Conservation (phyloP, 35 echinoderm and acorn worm species). For the Diadema setosum region DNA sequence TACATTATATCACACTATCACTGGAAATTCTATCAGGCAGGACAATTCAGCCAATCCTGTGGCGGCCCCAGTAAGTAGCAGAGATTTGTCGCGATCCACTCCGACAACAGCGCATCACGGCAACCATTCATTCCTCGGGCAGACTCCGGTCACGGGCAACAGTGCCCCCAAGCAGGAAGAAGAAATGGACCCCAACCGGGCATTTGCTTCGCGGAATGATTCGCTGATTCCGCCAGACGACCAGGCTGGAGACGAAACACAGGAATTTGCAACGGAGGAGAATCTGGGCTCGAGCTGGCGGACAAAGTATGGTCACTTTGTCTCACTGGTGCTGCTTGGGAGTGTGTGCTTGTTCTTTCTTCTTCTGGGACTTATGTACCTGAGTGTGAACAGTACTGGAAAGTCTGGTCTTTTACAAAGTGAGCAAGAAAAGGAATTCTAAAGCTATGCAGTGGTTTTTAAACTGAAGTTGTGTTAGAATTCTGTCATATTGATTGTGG, state of each 20-base stretch:
- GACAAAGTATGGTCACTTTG: conserved; percentile 44
- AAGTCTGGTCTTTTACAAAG: not conserved
- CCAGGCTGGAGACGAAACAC: not conserved
- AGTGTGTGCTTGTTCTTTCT: conserved; percentile 67
- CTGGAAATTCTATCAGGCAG: not conserved
- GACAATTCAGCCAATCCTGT: not conserved
- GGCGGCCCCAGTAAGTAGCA: not conserved
- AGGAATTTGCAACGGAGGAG: conserved; percentile 62
- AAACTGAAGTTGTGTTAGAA: too few species aligned
- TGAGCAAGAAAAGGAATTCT: not conserved
- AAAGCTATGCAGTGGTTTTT: too few species aligned
- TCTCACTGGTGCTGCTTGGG: conserved; percentile 51
- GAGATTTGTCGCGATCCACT: not conserved
- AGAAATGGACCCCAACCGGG: not conserved
- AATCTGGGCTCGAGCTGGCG: conserved; percentile 42
- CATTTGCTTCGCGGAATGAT: not conserved
- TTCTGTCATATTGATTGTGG: too few species aligned
- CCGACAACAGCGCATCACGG: not conserved
- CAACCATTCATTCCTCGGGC: not conserved
- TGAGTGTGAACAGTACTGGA: conserved; percentile 37
- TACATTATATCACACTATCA: not conserved
- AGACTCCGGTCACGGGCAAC: not conserved
- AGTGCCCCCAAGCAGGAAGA: not conserved
- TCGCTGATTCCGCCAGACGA: not conserved
- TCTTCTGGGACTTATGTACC: conserved; percentile 47